phyloP scores from a whole-genome alignment of 2,113 vertebrate genomes.

The Trogon surrucura region DNA sequence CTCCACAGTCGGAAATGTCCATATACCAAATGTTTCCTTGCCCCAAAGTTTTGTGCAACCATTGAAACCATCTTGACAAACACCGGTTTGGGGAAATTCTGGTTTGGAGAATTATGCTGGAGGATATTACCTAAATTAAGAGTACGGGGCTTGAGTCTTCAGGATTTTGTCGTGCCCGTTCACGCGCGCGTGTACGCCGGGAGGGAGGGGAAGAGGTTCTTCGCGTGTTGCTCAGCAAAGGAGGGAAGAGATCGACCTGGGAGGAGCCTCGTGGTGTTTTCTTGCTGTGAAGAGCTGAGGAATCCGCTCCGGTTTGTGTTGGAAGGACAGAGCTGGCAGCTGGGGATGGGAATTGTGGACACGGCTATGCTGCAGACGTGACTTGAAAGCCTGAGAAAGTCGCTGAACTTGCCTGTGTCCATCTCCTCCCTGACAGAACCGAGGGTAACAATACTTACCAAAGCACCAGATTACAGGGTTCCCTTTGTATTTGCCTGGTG shows the following conservation, averaged over 20 bases:
- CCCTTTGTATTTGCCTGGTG: neutral
- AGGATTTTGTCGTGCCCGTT: neutral
- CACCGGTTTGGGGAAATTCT: rapidly evolving
- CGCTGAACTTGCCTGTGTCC: neutral
- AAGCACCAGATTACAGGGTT: neutral
- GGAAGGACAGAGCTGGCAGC: neutral
- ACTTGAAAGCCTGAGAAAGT: neutral
- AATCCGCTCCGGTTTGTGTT: neutral
- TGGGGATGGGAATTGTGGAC: neutral
- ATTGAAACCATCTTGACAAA: neutral
- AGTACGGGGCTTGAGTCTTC: neutral
- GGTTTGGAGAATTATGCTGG: neutral
- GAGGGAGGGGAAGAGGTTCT: neutral
- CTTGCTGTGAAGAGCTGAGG: neutral
- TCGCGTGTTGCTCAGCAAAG: neutral
- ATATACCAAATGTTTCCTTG: neutral
- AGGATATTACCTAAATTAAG: neutral
- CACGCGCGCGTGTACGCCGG: rapidly evolving
- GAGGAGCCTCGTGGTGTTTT: neutral
- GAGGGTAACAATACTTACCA: neutral
- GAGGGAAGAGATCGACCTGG: neutral
- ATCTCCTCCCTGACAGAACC: neutral
- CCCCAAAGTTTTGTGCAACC: neutral
- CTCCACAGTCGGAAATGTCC: neutral
- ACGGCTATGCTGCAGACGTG: rapidly evolving